Percentiles rank a stretch among this genome's conserved stretches.
These are phyloP conservation scores for Rhagonycha lutea DNA, from an alignment of 2,888 invertebrate genomes.

Conservation along the genomic window DNA sequence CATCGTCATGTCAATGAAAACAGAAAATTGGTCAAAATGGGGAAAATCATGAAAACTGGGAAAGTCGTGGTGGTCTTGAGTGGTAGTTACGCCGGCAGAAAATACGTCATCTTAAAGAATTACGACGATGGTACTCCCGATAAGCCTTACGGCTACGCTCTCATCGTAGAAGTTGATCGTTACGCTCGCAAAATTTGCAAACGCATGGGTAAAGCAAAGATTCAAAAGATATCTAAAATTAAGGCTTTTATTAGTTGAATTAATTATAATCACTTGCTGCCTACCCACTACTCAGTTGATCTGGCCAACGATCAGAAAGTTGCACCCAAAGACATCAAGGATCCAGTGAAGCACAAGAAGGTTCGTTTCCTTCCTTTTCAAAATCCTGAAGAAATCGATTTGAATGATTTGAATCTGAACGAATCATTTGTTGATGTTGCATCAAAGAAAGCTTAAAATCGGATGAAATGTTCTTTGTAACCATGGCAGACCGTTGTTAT, in stretches of 20 bases:
- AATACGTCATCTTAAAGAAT: slow-evolving; percentile 94
- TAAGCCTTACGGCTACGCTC: slow-evolving; percentile 95
- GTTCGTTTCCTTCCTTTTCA: slow-evolving; percentile 91
- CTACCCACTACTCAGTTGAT: slow-evolving; percentile 93
- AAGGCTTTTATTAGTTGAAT: slow-evolving; percentile 91
- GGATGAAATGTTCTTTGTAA: too few relatives aligned
- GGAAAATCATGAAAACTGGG: slow-evolving; percentile 99
- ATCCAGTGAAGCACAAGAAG: slow-evolving; percentile 95
- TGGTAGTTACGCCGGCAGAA: slow-evolving; percentile 98
- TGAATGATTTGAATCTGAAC: too few relatives aligned
- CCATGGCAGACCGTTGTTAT: too few relatives aligned
- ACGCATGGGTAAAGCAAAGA: slow-evolving; percentile 93
- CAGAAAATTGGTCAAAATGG: slow-evolving; percentile 79
- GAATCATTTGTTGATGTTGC: too few relatives aligned
- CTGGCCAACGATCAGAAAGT: slow-evolving; percentile 93
- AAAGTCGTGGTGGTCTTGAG: slow-evolving; percentile 97
- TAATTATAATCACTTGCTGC: slow-evolving; percentile 92
- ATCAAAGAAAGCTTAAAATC: too few relatives aligned
- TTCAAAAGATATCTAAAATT: slow-evolving; percentile 94
- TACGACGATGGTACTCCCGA: slow-evolving; percentile 96
- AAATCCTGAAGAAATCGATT: too few relatives aligned
- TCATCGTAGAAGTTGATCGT: slow-evolving; percentile 97
- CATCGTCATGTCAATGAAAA: too few relatives aligned
- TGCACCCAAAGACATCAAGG: slow-evolving; percentile 90
- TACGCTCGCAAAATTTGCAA: slow-evolving; percentile 97